These are phyloP conservation scores for Cettia cetti DNA, from an alignment of 2,113 vertebrate species.

Conservation along the genomic window DNA sequence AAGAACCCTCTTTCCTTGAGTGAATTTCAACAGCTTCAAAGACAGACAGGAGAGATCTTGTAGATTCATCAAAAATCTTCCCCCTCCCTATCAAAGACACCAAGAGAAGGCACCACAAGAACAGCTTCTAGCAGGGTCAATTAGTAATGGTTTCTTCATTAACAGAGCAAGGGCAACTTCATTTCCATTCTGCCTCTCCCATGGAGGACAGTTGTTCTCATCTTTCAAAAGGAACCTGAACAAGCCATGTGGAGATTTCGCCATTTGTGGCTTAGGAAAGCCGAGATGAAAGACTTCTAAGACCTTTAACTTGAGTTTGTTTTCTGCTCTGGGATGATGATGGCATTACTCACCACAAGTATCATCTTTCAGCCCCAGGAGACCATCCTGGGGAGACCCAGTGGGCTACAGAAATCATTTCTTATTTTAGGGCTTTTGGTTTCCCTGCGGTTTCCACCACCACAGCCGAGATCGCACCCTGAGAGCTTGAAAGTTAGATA, in stretches of 20 bases:
- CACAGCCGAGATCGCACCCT: background rate
- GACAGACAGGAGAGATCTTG: background rate
- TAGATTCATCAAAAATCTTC: background rate
- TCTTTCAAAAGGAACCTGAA: slow-evolving; percentile 20
- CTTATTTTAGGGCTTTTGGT: background rate
- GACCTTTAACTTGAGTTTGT: background rate
- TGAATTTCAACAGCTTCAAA: background rate
- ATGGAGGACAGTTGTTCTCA: background rate
- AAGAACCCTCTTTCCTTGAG: background rate
- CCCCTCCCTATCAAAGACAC: background rate
- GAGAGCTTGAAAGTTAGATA: background rate
- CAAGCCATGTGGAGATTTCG: background rate
- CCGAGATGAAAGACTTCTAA: slow-evolving; percentile 33
- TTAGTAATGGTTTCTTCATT: slow-evolving; percentile 20
- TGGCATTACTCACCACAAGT: background rate
- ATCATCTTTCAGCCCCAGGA: background rate
- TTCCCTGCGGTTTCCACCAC: background rate
- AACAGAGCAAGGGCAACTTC: background rate
- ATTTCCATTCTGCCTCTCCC: background rate
- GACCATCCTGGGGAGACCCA: background rate
- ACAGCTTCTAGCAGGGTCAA: background rate
- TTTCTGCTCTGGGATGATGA: background rate
- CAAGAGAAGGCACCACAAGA: background rate
- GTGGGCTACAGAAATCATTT: background rate
- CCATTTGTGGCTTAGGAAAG: slow-evolving; percentile 35